phyloP scores from a whole-genome alignment of 2,113 vertebrate species.

The Neodon shergylaensis region DNA sequence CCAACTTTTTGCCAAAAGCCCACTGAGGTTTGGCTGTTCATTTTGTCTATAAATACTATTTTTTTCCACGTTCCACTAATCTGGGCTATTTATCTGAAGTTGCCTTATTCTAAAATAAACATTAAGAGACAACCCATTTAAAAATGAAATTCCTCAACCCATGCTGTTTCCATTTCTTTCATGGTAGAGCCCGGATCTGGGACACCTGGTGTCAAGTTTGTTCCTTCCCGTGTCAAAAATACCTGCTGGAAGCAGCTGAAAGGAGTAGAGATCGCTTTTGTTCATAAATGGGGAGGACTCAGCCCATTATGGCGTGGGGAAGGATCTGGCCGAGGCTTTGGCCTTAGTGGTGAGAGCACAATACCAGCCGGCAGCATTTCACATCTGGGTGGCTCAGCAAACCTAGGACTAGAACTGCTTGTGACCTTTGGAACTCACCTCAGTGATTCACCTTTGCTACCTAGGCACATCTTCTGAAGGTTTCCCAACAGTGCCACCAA shows the following conservation, averaged over 20 bases:
- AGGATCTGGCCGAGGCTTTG: neutral
- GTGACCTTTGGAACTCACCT: neutral
- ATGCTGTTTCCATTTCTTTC: neutral
- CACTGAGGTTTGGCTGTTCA: neutral
- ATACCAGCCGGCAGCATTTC: neutral
- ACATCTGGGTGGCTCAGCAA: too few relatives aligned
- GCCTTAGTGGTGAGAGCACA: neutral
- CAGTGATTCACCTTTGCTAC: neutral
- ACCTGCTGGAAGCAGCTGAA: too few relatives aligned
- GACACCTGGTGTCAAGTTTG: neutral
- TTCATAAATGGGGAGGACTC: neutral
- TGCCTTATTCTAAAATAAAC: conserved; percentile 31
- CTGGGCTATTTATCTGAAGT: conserved; percentile 29
- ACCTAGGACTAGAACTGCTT: neutral
- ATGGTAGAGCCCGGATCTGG: neutral
- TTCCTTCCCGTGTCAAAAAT: neutral
- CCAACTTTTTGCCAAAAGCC: neutral
- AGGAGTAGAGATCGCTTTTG: neutral
- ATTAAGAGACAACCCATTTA: conserved; percentile 33
- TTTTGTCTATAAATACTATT: neutral
- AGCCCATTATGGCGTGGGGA: neutral
- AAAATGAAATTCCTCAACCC: neutral
- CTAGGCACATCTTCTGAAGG: neutral
- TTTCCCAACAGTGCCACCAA: neutral
- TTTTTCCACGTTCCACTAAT: neutral